Percentiles rank a stretch among this genome's conserved stretches.
phyloP scores from a whole-genome alignment of 2,113 vertebrate genomes.

The Nesoenas mayeri region DNA sequence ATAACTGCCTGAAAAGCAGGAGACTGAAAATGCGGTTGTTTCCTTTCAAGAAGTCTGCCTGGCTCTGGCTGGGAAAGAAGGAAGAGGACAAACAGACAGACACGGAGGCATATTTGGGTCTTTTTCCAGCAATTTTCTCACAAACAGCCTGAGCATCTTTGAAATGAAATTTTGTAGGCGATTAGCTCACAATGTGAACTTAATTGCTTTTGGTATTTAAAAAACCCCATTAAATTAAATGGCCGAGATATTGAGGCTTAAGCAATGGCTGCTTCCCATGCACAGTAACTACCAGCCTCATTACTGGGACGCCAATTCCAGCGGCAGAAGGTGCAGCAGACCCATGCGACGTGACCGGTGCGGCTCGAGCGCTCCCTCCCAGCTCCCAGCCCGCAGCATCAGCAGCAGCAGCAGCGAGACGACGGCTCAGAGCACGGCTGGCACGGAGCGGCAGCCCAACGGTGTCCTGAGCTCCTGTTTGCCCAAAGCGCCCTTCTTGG shows the following conservation, averaged over 20 bases:
- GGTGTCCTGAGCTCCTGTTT: not conserved
- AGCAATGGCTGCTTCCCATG: conserved; percentile 57
- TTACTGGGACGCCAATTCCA: conserved; percentile 25
- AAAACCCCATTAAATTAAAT: conserved; percentile 70
- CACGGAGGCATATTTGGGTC: not conserved
- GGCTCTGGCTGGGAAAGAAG: not conserved
- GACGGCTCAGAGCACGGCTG: not conserved
- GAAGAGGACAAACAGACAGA: not conserved
- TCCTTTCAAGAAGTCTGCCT: not conserved
- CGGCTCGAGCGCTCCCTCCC: not conserved
- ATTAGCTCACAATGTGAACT: conserved; percentile 72
- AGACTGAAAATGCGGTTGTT: not conserved
- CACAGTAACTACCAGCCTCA: conserved; percentile 57
- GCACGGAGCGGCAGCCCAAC: not conserved
- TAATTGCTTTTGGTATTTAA: conserved; percentile 74
- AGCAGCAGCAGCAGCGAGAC: not conserved
- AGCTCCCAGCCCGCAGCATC: not conserved
- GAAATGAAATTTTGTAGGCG: conserved; percentile 70
- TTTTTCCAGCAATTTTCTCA: conserved; percentile 38
- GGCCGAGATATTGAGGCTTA: conserved; percentile 64
- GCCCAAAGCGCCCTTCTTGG: not conserved
- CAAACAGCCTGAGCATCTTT: conserved; percentile 59
- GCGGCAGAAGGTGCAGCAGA: not conserved
- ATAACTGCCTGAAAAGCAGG: not conserved
- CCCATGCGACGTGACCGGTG: not conserved